These are phyloP conservation scores for Diorhabda carinulata DNA, from an alignment of 1,140 invertebrate genomes.

Conservation along the genomic window DNA sequence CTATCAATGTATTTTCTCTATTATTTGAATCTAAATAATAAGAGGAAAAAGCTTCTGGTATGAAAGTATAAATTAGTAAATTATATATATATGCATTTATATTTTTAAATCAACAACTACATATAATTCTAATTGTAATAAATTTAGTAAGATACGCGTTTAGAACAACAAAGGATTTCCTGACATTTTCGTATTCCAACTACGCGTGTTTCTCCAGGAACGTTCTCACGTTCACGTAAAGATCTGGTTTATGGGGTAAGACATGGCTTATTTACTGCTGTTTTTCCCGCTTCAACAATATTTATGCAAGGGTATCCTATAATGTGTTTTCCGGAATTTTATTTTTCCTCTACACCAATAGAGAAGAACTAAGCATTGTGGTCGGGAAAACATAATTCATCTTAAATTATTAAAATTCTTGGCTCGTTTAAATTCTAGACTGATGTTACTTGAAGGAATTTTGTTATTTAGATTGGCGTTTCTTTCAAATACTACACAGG, in stretches of 20 bases:
- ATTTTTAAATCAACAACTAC: too few relatives aligned
- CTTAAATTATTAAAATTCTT: background rate
- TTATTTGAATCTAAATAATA: too few relatives aligned
- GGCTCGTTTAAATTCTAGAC: too few relatives aligned
- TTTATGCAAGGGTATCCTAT: background rate
- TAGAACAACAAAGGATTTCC: background rate
- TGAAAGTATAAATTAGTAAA: too few relatives aligned
- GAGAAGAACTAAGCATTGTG: background rate
- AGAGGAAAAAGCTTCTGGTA: too few relatives aligned
- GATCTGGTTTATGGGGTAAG: background rate
- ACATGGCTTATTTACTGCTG: background rate
- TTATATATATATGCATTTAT: too few relatives aligned
- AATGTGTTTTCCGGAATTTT: constrained; percentile 2
- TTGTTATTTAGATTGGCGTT: too few relatives aligned
- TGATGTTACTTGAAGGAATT: too few relatives aligned
- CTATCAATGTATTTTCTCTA: too few relatives aligned
- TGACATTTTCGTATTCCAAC: background rate
- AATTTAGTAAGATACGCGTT: background rate
- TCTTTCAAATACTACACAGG: too few relatives aligned
- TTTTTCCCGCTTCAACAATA: constrained; percentile 2
- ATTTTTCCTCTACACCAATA: background rate
- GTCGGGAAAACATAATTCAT: background rate
- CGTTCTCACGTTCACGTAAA: background rate
- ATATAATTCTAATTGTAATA: background rate
- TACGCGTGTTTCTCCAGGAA: background rate